phyloP scores from a whole-genome alignment of 2,888 invertebrate species.

The Trissonchulus latispiculum region DNA sequence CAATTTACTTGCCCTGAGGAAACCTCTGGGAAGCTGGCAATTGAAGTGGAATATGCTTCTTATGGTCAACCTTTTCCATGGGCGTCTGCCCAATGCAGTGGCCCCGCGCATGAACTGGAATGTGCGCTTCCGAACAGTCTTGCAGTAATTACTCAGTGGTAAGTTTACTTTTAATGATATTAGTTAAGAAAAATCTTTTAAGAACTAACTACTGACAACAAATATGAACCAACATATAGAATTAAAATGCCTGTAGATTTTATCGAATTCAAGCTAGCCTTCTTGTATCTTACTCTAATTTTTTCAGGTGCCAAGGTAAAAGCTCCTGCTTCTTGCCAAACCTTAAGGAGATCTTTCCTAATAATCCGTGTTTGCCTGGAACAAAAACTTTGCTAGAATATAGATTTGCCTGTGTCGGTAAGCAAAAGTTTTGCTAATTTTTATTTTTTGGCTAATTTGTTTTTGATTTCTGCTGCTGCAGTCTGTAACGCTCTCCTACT shows the following conservation, averaged over 20 bases:
- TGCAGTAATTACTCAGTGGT: conserved; percentile 4
- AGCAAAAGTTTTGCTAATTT: not conserved
- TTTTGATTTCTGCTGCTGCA: too few relatives aligned
- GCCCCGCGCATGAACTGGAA: not conserved
- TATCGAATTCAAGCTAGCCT: too few relatives aligned
- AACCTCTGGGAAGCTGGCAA: not conserved
- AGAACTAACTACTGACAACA: too few relatives aligned
- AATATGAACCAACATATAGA: too few relatives aligned
- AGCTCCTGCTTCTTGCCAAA: not conserved
- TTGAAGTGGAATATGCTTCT: conserved; percentile 2
- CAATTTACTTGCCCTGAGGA: conserved; percentile 1
- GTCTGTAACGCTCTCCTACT: too few relatives aligned
- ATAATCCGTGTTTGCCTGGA: conserved; percentile 7
- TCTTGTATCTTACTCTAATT: not conserved
- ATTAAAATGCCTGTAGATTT: too few relatives aligned
- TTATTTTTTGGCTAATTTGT: not conserved
- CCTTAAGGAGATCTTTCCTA: not conserved
- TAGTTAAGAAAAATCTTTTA: too few relatives aligned
- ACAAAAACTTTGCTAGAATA: conserved; percentile 5
- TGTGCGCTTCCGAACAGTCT: not conserved
- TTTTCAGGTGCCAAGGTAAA: conserved; percentile 12
- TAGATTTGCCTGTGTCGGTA: not conserved
- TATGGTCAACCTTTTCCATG: not conserved
- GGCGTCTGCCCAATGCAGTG: not conserved
- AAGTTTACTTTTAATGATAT: too few relatives aligned